A percentile compares a stretch with the other conserved stretches of the same genome.
phyloP scores from a whole-genome alignment of 1,140 invertebrate species.

The Megalonaias nervosa region DNA sequence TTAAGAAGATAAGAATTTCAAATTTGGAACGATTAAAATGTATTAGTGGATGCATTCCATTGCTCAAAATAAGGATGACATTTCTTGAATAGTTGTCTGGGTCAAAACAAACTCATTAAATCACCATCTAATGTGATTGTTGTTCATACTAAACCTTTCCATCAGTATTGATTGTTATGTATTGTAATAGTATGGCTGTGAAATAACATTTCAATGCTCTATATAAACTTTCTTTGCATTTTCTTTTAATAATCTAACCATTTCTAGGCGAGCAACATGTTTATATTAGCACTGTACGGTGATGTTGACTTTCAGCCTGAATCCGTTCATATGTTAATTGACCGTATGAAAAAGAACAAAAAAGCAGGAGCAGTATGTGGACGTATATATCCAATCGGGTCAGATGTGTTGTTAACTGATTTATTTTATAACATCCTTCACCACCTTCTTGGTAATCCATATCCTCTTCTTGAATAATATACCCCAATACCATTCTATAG shows the following conservation, averaged over 20 bases:
- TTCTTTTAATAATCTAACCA: neutral
- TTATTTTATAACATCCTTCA: no score
- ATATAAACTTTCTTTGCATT: neutral
- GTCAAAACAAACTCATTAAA: neutral
- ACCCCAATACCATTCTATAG: no score
- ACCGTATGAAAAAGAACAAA: constrained; percentile 75
- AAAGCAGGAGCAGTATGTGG: constrained; percentile 77
- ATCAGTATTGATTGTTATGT: neutral
- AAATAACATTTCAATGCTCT: neutral
- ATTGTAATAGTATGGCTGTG: neutral
- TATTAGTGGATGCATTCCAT: neutral
- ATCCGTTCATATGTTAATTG: constrained; percentile 73
- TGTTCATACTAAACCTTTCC: neutral
- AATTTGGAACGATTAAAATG: no score
- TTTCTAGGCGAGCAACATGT: constrained; percentile 74
- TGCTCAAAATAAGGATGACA: neutral
- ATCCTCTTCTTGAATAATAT: no score
- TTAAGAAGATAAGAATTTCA: no score
- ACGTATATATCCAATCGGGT: constrained; percentile 74
- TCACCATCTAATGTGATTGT: neutral
- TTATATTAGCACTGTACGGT: constrained; percentile 75
- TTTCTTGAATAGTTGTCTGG: neutral
- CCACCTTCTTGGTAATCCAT: no score
- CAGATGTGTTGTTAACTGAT: constrained; percentile 34
- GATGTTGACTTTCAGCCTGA: constrained; percentile 76